Evolutionary conservation across 2,113 vertebrate species (phyloP).

Genomic region (Leucopsar rothschildi): DNA sequence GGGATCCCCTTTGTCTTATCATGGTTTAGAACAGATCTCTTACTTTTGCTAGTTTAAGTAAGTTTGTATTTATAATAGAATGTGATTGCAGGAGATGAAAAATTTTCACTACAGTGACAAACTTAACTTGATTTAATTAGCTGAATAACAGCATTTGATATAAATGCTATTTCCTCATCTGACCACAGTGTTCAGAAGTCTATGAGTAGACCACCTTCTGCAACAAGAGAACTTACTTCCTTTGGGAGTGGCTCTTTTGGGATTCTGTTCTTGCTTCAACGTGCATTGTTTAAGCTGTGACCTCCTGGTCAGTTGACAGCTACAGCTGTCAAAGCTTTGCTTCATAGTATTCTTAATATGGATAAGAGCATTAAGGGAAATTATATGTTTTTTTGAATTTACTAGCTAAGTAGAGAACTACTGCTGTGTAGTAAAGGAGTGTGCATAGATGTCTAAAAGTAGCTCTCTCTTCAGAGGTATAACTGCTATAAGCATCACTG

Average conservation of each 20-base stretch:
- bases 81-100: background rate
- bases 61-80: background rate
- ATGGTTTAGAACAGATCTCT: background rate
- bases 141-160: background rate
- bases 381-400: background rate
- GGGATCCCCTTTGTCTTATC: background rate
- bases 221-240: background rate
- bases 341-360: background rate
- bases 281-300: background rate
- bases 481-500: slow-evolving; percentile 99
- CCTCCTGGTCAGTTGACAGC: background rate
- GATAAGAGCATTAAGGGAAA: background rate
- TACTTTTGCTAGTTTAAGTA: background rate
- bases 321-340: background rate
- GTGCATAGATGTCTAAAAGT: background rate
- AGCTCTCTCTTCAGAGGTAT: slow-evolving; percentile 80
- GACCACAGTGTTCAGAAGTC: background rate
- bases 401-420: background rate
- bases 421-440: background rate
- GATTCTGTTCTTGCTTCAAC: background rate
- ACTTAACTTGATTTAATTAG: background rate
- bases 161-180: background rate
- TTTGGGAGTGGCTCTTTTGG: background rate
- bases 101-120: background rate
- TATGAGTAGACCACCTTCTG: background rate